phyloP scores from a whole-genome alignment of 1,140 invertebrate species.

The Diuraphis noxia region DNA sequence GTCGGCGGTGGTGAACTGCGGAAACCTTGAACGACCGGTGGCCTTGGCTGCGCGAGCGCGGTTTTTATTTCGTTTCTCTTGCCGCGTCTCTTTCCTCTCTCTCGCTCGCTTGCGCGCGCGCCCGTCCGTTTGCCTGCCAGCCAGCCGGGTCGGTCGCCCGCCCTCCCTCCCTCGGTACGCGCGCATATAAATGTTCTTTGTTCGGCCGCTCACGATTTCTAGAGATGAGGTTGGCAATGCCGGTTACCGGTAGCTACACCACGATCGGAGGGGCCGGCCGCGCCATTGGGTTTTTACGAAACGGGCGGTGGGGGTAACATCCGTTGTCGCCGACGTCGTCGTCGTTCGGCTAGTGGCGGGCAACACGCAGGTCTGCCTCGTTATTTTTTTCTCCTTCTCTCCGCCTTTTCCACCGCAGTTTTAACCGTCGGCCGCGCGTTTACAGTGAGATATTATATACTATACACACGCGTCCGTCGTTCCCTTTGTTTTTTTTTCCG shows the following conservation, averaged over 20 bases:
- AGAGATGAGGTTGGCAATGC: slow-evolving; percentile 53
- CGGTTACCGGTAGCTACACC: slow-evolving; percentile 46
- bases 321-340: slow-evolving; percentile 38
- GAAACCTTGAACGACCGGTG: slow-evolving; percentile 54
- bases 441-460: slow-evolving; percentile 42
- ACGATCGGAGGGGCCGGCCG: slow-evolving; percentile 39
- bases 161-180: neutral
- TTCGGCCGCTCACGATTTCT: slow-evolving; percentile 48
- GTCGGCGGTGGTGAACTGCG: slow-evolving; percentile 47
- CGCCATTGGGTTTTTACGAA: slow-evolving; percentile 53
- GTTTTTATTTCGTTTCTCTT: slow-evolving; percentile 40
- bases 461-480: slow-evolving; percentile 41
- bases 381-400: slow-evolving; percentile 54
- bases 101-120: neutral
- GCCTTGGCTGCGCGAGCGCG: slow-evolving; percentile 48
- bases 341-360: slow-evolving; percentile 51
- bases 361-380: slow-evolving; percentile 51
- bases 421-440: slow-evolving; percentile 61
- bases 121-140: neutral
- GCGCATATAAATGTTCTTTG: slow-evolving; percentile 50
- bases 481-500: slow-evolving; percentile 54
- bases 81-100: neutral
- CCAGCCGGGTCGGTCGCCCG: neutral
- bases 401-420: slow-evolving; percentile 56
- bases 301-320: slow-evolving; percentile 48